Percentiles rank a stretch among this genome's conserved stretches.
Conservation (phyloP, 2,888 invertebrate genomes). For the Clepsis dumicolana region DNA sequence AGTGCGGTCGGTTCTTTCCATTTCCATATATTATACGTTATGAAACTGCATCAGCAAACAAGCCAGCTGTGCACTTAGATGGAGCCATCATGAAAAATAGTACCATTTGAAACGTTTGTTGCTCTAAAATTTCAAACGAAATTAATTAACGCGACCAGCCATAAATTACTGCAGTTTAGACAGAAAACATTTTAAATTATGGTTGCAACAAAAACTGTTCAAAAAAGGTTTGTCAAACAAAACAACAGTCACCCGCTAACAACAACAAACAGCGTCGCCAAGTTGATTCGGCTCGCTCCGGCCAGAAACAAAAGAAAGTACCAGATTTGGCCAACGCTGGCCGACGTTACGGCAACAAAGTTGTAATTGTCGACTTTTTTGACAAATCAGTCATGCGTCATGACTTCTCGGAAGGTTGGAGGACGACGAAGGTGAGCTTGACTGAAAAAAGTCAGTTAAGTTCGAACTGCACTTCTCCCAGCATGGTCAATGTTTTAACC, state of each 20-base stretch:
- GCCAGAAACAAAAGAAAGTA: constrained; percentile 76
- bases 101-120: not conserved
- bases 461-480: not conserved
- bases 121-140: constrained; percentile 10
- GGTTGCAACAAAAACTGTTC: constrained; percentile 26
- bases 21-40: too few species aligned
- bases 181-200: constrained; percentile 31
- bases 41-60: too few species aligned
- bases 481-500: not conserved
- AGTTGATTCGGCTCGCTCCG: constrained; percentile 67
- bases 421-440: constrained; percentile 66
- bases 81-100: not conserved
- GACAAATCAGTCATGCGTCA: constrained; percentile 60
- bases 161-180: constrained; percentile 31
- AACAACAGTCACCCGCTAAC: constrained; percentile 59
- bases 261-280: constrained; percentile 64
- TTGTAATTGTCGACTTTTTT: constrained; percentile 69
- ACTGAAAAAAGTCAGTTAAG: constrained; percentile 55
- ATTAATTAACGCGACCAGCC: constrained; percentile 27
- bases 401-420: constrained; percentile 75
- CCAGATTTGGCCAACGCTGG: constrained; percentile 58
- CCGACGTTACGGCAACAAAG: constrained; percentile 64
- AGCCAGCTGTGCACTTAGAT: not conserved
- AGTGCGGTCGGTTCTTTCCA: too few species aligned
- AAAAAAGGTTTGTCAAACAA: constrained; percentile 63